Evolutionary conservation across 2,113 vertebrate genomes (phyloP).

Genomic region (Entelurus aequoreus): DNA sequence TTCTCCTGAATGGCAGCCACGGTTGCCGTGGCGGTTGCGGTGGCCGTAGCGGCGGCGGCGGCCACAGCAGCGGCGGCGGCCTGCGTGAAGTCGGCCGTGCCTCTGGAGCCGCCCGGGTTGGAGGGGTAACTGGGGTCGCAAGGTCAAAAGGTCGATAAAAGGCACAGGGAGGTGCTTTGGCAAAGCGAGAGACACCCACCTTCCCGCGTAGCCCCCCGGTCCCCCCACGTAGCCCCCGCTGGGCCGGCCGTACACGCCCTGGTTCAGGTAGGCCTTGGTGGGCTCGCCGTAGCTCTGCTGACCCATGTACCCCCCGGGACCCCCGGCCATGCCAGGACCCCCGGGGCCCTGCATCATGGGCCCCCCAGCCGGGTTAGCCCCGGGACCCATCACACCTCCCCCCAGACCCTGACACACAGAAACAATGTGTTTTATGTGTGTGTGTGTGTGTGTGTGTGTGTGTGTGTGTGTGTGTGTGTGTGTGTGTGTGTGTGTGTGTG

Average conservation of each 20-base stretch:
- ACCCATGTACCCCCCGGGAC: slow-evolving; percentile 74
- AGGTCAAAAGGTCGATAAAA: neutral
- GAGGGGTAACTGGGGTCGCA: slow-evolving; percentile 71
- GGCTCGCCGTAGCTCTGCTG: slow-evolving; percentile 82
- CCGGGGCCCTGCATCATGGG: slow-evolving; percentile 79
- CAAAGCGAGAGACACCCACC: slow-evolving; percentile 56
- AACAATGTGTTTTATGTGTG: neutral
- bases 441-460: neutral
- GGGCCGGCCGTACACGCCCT: slow-evolving; percentile 76
- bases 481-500: neutral
- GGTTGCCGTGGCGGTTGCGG: slow-evolving; percentile 83
- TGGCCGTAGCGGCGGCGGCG: slow-evolving; percentile 82
- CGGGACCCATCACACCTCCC: slow-evolving; percentile 80
- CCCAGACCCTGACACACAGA: slow-evolving; percentile 78
- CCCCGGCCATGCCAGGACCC: slow-evolving; percentile 74
- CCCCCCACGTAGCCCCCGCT: slow-evolving; percentile 69
- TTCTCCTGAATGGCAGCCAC: slow-evolving; percentile 90
- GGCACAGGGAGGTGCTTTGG: no score
- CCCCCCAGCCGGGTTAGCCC: slow-evolving; percentile 74
- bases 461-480: neutral
- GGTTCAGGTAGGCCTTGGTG: slow-evolving; percentile 81
- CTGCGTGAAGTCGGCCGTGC: slow-evolving; percentile 80
- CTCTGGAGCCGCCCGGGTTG: slow-evolving; percentile 67
- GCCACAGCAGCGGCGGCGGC: slow-evolving; percentile 82
- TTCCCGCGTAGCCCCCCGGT: slow-evolving; percentile 72